Conservation (phyloP, 2,888 invertebrate species). For the Oithona nana region DNA sequence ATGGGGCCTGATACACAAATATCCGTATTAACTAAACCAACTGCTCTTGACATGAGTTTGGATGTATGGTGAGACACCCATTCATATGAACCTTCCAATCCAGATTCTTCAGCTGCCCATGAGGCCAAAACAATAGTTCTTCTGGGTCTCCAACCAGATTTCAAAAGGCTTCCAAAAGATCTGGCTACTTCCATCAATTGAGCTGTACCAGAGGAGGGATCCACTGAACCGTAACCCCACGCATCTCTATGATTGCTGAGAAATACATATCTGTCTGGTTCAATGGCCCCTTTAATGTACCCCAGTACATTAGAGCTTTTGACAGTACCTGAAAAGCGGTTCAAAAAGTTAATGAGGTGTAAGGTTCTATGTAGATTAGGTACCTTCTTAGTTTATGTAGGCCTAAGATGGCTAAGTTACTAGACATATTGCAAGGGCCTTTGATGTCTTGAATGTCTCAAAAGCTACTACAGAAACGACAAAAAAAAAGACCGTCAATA, state of each 20-base stretch:
- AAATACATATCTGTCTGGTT: constrained; percentile 32
- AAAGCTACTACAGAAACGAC: too few species aligned
- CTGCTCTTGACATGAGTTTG: constrained; percentile 20
- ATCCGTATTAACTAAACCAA: constrained; percentile 21
- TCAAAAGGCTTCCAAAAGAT: constrained; percentile 25
- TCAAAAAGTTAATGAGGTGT: too few species aligned
- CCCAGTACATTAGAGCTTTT: constrained; percentile 27
- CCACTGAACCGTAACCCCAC: constrained; percentile 33
- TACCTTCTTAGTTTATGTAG: too few species aligned
- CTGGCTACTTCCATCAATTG: constrained; percentile 31
- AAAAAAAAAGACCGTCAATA: too few species aligned
- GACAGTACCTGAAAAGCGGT: too few species aligned
- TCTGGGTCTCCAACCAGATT: constrained; percentile 31
- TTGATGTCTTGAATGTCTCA: too few species aligned
- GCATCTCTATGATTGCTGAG: constrained; percentile 36
- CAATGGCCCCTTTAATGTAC: constrained; percentile 24
- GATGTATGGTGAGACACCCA: constrained; percentile 25
- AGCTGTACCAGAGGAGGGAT: constrained; percentile 34
- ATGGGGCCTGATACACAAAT: constrained; percentile 23
- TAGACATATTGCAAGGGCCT: too few species aligned
- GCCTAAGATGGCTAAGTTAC: too few species aligned
- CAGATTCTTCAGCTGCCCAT: constrained; percentile 35
- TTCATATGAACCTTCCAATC: constrained; percentile 33
- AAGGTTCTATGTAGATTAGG: too few species aligned
- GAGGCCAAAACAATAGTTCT: constrained; percentile 31